phyloP scores from a whole-genome alignment of 2,797 vertebrate species.

The Anas capensis region DNA sequence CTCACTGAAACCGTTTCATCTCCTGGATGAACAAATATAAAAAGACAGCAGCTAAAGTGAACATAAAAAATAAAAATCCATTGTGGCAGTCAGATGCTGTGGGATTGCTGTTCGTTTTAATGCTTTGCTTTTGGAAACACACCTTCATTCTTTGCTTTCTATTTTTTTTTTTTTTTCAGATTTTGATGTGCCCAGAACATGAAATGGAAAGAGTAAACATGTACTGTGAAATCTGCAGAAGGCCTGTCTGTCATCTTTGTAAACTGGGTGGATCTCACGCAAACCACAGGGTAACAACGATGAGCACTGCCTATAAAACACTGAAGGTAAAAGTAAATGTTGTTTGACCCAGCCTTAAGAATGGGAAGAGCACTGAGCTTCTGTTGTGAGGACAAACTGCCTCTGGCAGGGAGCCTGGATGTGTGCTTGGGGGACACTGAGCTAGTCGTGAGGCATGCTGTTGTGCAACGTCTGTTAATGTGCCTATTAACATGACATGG shows the following conservation, averaged over 20 bases:
- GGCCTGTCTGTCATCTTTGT: conserved; percentile 96
- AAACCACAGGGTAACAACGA: conserved; percentile 94
- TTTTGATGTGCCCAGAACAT: conserved; percentile 98
- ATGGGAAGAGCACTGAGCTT: not conserved
- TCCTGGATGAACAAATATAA: not conserved
- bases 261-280: conserved; percentile 93
- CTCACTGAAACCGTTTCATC: not conserved
- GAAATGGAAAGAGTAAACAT: conserved; percentile 98
- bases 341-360: not conserved
- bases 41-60: not conserved
- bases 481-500: not conserved
- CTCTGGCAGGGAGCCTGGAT: not conserved
- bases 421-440: not conserved
- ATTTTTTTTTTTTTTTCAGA: conserved; percentile 69
- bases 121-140: not conserved
- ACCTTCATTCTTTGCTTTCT: not conserved
- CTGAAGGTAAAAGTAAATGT: conserved; percentile 88
- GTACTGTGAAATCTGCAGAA: conserved; percentile 96
- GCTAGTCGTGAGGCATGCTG: not conserved
- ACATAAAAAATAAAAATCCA: not conserved
- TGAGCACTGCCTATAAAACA: conserved; percentile 96
- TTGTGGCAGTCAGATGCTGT: not conserved
- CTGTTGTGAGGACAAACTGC: not conserved
- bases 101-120: not conserved
- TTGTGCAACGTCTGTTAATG: not conserved